phyloP scores from a whole-genome alignment of 2,113 vertebrate species.

The Muntiacus reevesi region DNA sequence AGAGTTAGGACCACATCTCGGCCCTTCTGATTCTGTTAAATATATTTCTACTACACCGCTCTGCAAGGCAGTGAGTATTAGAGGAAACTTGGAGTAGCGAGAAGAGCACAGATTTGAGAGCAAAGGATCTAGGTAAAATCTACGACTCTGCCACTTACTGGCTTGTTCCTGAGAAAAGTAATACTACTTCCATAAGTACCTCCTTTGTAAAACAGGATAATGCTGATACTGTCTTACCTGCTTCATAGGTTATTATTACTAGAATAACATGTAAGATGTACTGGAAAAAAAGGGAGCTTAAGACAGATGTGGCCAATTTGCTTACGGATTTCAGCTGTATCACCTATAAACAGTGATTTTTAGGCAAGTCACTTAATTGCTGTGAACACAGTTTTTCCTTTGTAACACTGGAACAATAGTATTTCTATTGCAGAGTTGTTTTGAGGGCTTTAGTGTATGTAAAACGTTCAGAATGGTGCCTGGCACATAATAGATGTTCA shows the following conservation, averaged over 20 bases:
- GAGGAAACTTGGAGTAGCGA: not conserved
- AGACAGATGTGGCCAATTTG: not conserved
- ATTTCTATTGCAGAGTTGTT: not conserved
- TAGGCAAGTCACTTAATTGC: conserved; percentile 17
- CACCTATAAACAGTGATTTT: not conserved
- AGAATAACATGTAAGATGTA: conserved; percentile 11
- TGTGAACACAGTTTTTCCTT: conserved; percentile 8
- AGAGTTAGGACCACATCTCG: not conserved
- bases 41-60: not conserved
- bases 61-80: not conserved
- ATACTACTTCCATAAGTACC: not conserved
- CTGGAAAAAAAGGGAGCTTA: not conserved
- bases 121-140: not conserved
- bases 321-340: not conserved
- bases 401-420: not conserved
- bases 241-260: not conserved
- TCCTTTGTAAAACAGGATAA: conserved; percentile 13
- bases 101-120: not conserved
- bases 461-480: not conserved
- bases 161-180: not conserved
- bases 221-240: not conserved
- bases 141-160: not conserved
- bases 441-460: not conserved
- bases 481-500: not conserved
- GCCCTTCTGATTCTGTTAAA: not conserved